phyloP scores from a whole-genome alignment of 2,113 vertebrate genomes.

The Heterotis niloticus region DNA sequence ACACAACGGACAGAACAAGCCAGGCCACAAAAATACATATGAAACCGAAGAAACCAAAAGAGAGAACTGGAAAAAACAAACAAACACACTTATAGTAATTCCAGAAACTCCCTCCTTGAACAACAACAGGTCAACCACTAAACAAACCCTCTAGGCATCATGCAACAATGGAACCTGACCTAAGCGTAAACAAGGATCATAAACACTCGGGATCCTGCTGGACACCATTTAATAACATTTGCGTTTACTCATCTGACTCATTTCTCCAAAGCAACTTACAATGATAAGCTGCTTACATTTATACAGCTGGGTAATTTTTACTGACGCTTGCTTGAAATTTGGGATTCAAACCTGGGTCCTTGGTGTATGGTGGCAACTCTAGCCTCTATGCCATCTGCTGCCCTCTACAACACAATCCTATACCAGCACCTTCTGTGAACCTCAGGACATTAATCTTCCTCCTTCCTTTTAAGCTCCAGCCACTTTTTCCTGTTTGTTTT shows the following conservation, averaged over 20 bases:
- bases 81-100: not conserved
- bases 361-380: too few relatives aligned
- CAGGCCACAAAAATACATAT: not conserved
- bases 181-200: not conserved
- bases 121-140: not conserved
- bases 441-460: not conserved
- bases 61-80: not conserved
- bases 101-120: not conserved
- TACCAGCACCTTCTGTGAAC: not conserved
- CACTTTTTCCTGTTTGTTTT: conserved; percentile 14
- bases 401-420: not conserved
- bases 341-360: too few relatives aligned
- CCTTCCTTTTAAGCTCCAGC: not conserved
- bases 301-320: too few relatives aligned
- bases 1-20: too few relatives aligned
- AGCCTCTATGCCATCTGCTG: too few relatives aligned
- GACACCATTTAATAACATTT: not conserved
- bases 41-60: not conserved
- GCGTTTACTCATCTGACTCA: too few relatives aligned
- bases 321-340: too few relatives aligned
- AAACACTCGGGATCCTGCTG: not conserved
- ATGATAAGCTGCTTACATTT: too few relatives aligned
- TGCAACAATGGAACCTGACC: not conserved
- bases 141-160: conserved; percentile 2
- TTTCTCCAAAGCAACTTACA: too few relatives aligned